phyloP scores from a whole-genome alignment of 2,888 invertebrate genomes.

The Tenthredo amoena region DNA sequence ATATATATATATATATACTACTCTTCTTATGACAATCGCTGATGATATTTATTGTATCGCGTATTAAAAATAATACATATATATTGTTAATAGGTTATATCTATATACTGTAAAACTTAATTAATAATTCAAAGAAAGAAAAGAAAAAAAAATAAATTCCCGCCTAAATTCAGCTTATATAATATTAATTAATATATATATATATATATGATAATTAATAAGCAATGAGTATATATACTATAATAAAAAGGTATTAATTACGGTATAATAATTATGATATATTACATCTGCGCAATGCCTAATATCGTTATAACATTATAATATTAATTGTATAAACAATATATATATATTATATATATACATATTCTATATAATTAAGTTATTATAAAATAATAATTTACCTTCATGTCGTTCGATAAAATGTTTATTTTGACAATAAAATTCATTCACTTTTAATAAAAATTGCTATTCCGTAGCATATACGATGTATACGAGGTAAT shows the following conservation, averaged over 20 bases:
- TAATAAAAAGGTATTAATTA: too few species aligned
- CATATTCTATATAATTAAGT: neutral
- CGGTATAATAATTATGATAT: too few species aligned
- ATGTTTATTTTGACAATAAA: neutral
- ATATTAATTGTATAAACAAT: too few species aligned
- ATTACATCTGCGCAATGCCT: too few species aligned
- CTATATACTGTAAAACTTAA: neutral
- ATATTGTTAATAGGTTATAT: neutral
- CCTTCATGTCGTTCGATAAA: neutral
- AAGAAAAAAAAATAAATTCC: neutral
- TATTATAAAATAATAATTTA: neutral
- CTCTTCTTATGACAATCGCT: conserved; percentile 31
- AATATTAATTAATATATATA: too few species aligned
- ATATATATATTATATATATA: neutral
- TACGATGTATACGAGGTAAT: neutral
- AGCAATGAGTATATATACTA: too few species aligned
- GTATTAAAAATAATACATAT: neutral
- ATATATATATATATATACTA: neutral
- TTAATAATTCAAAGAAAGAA: neutral
- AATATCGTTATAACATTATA: too few species aligned
- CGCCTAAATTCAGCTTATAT: neutral
- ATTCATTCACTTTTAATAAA: neutral
- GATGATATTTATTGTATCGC: neutral
- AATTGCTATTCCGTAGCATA: neutral
- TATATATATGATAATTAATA: too few species aligned